phyloP scores from a whole-genome alignment of 2,113 vertebrate genomes.

The Myiopsitta monachus region DNA sequence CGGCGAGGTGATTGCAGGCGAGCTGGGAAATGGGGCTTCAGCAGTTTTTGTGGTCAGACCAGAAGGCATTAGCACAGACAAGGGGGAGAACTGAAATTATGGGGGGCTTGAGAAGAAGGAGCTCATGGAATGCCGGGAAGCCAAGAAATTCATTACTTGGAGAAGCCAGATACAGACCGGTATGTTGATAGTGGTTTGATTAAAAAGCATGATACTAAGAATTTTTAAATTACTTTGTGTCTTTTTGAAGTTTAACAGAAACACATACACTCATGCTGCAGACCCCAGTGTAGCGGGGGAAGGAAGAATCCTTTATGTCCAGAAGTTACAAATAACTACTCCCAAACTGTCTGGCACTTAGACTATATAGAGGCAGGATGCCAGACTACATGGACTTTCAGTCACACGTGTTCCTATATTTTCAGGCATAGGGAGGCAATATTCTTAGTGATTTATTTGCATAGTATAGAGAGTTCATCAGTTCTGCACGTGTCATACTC shows the following conservation, averaged over 20 bases:
- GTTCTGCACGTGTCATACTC: background rate
- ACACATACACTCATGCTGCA: background rate
- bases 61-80: background rate
- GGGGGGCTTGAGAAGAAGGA: background rate
- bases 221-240: background rate
- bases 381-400: background rate
- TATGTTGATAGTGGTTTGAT: background rate
- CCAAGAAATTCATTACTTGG: background rate
- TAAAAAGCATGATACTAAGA: background rate
- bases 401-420: background rate
- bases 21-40: background rate
- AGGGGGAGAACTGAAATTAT: background rate
- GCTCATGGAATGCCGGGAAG: background rate
- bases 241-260: background rate
- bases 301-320: background rate
- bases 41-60: background rate
- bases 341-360: background rate
- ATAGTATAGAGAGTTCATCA: background rate
- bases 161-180: background rate
- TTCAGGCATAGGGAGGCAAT: background rate
- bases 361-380: background rate
- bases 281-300: background rate
- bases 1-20: slow-evolving; percentile 2
- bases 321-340: background rate
- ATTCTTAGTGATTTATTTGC: background rate